A percentile compares a stretch with the other conserved stretches of the same genome.
These are phyloP conservation scores for Trichoplusia ni DNA, from an alignment of 1,140 invertebrate genomes.

Conservation along the genomic window DNA sequence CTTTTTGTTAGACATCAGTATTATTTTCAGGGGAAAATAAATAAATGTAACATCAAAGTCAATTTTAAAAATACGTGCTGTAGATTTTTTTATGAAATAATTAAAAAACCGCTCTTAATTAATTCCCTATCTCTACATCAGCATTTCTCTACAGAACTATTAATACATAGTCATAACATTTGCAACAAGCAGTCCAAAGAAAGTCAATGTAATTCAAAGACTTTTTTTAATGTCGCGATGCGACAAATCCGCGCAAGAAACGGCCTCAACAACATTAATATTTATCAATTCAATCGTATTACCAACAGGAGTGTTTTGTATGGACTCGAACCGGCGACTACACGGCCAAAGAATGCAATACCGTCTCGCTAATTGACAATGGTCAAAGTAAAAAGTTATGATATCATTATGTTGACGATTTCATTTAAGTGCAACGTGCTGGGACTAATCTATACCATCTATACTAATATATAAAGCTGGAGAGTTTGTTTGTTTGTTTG, in stretches of 20 bases:
- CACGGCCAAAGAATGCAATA: constrained; percentile 55
- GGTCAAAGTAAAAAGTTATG: constrained; percentile 45
- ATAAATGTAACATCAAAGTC: too few relatives aligned
- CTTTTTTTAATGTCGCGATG: constrained; percentile 28
- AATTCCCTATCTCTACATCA: too few relatives aligned
- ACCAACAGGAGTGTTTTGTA: constrained; percentile 57
- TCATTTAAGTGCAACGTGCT: constrained; percentile 35
- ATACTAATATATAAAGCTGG: neutral
- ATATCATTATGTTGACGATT: constrained; percentile 49
- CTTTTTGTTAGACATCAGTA: too few relatives aligned
- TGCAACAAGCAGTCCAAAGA: constrained; percentile 1
- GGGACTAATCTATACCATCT: neutral
- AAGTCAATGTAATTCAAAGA: neutral
- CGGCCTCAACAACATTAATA: constrained; percentile 54
- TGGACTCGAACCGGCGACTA: constrained; percentile 45
- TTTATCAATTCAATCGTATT: constrained; percentile 64
- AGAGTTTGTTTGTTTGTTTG: neutral
- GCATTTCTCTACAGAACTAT: too few relatives aligned
- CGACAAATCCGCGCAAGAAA: constrained; percentile 42
- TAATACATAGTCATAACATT: too few relatives aligned
- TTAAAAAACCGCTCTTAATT: too few relatives aligned
- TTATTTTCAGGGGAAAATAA: too few relatives aligned
- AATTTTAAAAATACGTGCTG: too few relatives aligned
- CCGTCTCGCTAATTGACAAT: constrained; percentile 51
- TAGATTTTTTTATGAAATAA: too few relatives aligned